Base-by-base conservation (phyloP, 2,113 vertebrate genomes). In the Ceyx margarethae region DNA sequence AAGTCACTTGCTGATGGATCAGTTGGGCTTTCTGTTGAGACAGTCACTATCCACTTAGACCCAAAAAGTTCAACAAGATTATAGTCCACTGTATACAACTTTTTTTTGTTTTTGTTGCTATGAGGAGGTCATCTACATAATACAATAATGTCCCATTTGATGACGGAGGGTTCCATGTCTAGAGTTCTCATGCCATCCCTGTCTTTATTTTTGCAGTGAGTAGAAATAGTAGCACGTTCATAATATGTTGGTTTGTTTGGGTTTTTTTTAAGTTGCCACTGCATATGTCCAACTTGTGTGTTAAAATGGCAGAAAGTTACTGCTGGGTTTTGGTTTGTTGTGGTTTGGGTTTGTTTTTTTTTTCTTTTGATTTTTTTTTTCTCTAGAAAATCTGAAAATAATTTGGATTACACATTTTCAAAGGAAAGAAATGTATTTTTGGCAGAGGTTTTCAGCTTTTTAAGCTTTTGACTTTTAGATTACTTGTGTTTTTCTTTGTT, bases 151-250 rank as follows among this genome's bases (percentile, higher is more conserved):
- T 37, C 37, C 37, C 37, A 37, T 37, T 37, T 37, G 37, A 37
- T 37, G 37, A 37, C 9, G 37, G 37, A 37, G 37, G 37, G 37
- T 37, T 37, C 37, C 37, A 37, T 37, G 37, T 37, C 37, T 37
- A 37, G 37, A 37, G 37, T 37, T 37, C 37, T 37, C 37, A 37
- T 37, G 37, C 37, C 10, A 37, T 54, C 35, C 12, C 33, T 77
- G 42, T 37, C 37, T 89, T 86, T 86, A 62, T 69, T 92, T 95
- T 92, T 91, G n/a, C n/a, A 64, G 22, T 74, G 57, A 57, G 18
- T 72, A 76, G 77, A 84, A 94, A 88, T 64, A 81, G 40, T 80
- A 54, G 69, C 53, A 74, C 13, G 45, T 72, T 83, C 60, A 28
- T 72, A 87, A n/a, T 5, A 26, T 8, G 37, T 37, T 37, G 37